Conservation (phyloP, 2,888 invertebrate species). For the Dyspetes luteomarginatus region DNA sequence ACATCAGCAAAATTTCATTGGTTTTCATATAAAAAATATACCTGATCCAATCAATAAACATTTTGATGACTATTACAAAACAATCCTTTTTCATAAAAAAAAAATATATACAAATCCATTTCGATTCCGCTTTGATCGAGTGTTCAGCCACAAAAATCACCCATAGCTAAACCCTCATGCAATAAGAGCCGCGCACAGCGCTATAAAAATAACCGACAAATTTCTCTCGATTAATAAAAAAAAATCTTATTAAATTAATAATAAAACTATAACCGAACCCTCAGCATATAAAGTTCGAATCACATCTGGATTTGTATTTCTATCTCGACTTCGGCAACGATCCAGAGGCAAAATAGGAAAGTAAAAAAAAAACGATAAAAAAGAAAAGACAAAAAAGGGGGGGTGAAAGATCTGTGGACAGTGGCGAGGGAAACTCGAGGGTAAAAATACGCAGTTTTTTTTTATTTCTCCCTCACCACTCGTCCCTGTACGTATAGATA, state of each 20-base stretch:
- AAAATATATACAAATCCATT: too few relatives aligned
- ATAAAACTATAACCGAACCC: background rate
- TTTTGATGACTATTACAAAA: too few relatives aligned
- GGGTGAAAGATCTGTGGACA: constrained; percentile 40
- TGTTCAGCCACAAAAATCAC: too few relatives aligned
- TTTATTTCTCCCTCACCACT: constrained; percentile 18
- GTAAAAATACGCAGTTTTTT: constrained; percentile 33
- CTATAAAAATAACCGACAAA: too few relatives aligned
- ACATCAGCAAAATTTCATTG: too few relatives aligned
- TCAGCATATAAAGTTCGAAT: background rate
- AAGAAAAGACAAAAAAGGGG: constrained; percentile 3
- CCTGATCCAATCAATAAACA: too few relatives aligned
- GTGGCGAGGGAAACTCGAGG: constrained; percentile 30
- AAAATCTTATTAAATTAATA: background rate
- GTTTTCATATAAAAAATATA: too few relatives aligned
- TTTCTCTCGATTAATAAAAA: too few relatives aligned
- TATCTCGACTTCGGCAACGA: background rate
- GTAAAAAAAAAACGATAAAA: constrained; percentile 12
- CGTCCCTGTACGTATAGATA: constrained; percentile 45
- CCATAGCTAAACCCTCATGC: too few relatives aligned
- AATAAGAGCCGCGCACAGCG: too few relatives aligned
- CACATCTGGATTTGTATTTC: background rate
- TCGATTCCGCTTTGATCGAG: too few relatives aligned
- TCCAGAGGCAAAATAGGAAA: background rate
- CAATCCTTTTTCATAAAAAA: too few relatives aligned